Evolutionary conservation across 2,113 vertebrate genomes (phyloP), one percentile per base, ranked within the genome.

Genomic region (Hypanus sabinus): DNA sequence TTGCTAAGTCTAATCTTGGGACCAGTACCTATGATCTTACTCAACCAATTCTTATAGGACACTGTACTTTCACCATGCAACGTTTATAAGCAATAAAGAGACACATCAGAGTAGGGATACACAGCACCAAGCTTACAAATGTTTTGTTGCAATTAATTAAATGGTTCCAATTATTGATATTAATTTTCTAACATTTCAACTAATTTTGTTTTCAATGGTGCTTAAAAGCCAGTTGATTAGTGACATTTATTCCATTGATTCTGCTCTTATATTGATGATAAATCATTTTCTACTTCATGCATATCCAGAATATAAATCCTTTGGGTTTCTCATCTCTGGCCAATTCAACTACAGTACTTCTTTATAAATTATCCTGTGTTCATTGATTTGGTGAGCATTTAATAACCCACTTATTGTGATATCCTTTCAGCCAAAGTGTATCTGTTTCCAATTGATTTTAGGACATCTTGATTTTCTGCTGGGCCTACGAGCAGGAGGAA

Each of bases 391-490:
- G 22, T 71, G 36, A 75, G 68, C 27, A 76, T 38, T 27, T 76
- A 27, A 70, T 33, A 55, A 30, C 62, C 79, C 6, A n/a, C 24
- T 38, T 81, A 85, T 85, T 36, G 46, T 38, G 22, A 85, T 55
- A 36, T 70, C 9, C n/a, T 11, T 68, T 85, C 6, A 70, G 30
- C 73, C 7, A 94, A 55, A 93, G 36, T 91, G 70, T 22, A 22
- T 87, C 68, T 95, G 46, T 71, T 87, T 76, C 46, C n/a, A 2
- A 38, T 62, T n/a, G 24, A 90, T 33, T 75, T 22, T 95, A 99
- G 99, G 99, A 99, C 95, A 99, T 99, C 94, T 96, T 99, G 79
- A 97, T 99, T 95, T 98, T 99, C 96, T 99, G 98, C 96, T 99
- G 98, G 99, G 98, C 98, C 9, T 97, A 97, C 0, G 97, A 99